Evolutionary conservation across 1,140 invertebrate genomes (phyloP).

Genomic region (Babylonia areolata): DNA sequence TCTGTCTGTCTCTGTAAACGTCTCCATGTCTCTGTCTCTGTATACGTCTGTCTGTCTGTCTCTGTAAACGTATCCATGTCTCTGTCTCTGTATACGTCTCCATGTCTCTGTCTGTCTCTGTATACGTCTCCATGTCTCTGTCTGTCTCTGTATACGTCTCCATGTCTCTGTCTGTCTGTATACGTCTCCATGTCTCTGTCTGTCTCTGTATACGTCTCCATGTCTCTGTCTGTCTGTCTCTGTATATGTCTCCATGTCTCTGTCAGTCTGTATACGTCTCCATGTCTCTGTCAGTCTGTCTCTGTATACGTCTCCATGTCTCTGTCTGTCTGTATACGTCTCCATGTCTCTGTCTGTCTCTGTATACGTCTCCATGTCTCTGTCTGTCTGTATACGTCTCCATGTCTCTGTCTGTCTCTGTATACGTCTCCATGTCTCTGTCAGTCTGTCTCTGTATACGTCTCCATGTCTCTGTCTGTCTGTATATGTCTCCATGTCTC

Average conservation of each 20-base stretch:
- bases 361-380: background rate
- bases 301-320: background rate
- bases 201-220: background rate
- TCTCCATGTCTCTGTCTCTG: background rate
- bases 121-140: background rate
- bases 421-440: background rate
- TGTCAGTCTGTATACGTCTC: background rate
- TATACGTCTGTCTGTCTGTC: background rate
- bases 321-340: background rate
- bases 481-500: too few species aligned
- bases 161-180: background rate
- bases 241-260: background rate
- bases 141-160: background rate
- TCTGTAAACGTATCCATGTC: too few species aligned
- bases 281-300: background rate
- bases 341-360: background rate
- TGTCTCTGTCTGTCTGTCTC: background rate
- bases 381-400: background rate
- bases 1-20: background rate
- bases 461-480: background rate
- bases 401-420: background rate
- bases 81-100: too few species aligned
- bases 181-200: background rate
- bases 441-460: background rate
- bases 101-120: background rate